Percentiles rank a stretch among this genome's conserved stretches.
Conservation (phyloP, 2,113 vertebrate species). For the Ptychochromis oligacanthus region DNA sequence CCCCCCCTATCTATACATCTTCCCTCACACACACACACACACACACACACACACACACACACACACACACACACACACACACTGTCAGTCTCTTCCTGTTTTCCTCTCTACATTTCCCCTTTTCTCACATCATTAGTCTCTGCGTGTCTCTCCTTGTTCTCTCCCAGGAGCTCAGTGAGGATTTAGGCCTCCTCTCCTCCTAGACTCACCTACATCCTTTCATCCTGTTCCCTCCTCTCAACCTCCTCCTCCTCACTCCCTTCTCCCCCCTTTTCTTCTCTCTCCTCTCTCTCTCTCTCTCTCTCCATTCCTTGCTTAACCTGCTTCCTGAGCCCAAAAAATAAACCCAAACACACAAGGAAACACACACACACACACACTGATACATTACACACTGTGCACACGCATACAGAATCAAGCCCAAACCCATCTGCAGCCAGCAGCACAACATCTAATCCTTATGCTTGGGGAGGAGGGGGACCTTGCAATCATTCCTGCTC, state of each 20-base stretch:
- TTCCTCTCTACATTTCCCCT: slow-evolving; percentile 31
- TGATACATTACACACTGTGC: slow-evolving; percentile 34
- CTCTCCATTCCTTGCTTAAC: slow-evolving; percentile 41
- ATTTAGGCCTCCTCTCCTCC: slow-evolving; percentile 68
- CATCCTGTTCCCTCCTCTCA: slow-evolving; percentile 51
- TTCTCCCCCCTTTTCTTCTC: slow-evolving; percentile 20
- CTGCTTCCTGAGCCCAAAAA: slow-evolving; percentile 59
- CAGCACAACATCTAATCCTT: slow-evolving; percentile 71
- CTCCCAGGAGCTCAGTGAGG: slow-evolving; percentile 56
- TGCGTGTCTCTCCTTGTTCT: slow-evolving; percentile 44
- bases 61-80: not conserved
- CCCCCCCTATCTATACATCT: too few species aligned
- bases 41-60: not conserved
- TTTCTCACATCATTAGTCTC: slow-evolving; percentile 64
- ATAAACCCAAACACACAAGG: slow-evolving; percentile 33
- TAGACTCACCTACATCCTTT: slow-evolving; percentile 70
- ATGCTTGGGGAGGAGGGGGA: slow-evolving; percentile 44
- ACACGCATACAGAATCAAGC: slow-evolving; percentile 51
- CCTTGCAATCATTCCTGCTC: slow-evolving; percentile 42
- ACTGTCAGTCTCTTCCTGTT: slow-evolving; percentile 29
- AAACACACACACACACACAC: slow-evolving; percentile 27
- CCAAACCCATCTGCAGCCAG: slow-evolving; percentile 69
- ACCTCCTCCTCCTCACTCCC: slow-evolving; percentile 7
- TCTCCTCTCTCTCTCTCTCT: not conserved
- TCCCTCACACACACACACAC: too few species aligned